These are phyloP conservation scores for Solea senegalensis DNA, from an alignment of 2,113 vertebrate species.

Conservation along the genomic window DNA sequence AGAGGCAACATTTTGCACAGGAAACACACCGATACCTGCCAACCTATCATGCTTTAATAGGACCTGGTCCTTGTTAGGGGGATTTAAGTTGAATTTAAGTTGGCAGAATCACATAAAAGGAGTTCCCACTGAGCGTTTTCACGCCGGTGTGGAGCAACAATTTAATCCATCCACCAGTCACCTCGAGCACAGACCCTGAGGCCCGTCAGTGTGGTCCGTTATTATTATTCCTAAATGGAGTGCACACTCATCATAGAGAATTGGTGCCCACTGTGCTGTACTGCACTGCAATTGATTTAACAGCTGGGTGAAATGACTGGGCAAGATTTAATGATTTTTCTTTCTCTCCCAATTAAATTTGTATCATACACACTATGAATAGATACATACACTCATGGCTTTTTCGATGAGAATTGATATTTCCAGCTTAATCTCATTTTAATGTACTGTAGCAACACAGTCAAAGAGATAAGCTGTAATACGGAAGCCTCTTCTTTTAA, in stretches of 20 bases:
- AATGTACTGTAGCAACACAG: too few species aligned
- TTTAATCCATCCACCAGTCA: constrained; percentile 43
- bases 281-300: background rate
- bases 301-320: background rate
- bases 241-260: background rate
- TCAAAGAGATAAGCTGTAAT: constrained; percentile 7
- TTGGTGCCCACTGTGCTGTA: background rate
- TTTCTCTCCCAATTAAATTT: background rate
- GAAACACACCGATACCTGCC: background rate
- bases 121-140: constrained; percentile 27
- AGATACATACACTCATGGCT: too few species aligned
- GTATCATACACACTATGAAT: too few species aligned
- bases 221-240: background rate
- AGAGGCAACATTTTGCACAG: constrained; percentile 12
- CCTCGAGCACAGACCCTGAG: background rate
- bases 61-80: background rate
- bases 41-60: background rate
- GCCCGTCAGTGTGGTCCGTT: constrained; percentile 11
- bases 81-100: background rate
- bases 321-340: background rate
- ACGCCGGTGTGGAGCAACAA: background rate
- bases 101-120: constrained; percentile 1
- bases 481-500: constrained; percentile 26
- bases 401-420: too few species aligned
- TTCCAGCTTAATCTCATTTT: too few species aligned